Percentiles rank a stretch among this genome's conserved stretches.
Conservation (phyloP, 2,888 invertebrate species). For the Aplocera efformata region DNA sequence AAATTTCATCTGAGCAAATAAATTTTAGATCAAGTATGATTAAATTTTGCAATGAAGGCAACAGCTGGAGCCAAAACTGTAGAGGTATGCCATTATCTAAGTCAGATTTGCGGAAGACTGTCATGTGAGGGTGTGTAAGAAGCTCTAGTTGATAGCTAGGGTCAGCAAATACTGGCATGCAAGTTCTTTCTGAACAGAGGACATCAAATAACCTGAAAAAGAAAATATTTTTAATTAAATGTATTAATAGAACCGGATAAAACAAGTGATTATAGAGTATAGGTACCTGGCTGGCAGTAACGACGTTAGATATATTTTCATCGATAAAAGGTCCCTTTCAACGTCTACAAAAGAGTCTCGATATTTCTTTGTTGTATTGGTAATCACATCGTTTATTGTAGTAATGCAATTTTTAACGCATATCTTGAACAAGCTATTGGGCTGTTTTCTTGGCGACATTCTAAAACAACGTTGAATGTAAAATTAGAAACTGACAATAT, state of each 20-base stretch:
- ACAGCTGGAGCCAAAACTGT: slow-evolving; percentile 61
- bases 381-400: slow-evolving; percentile 63
- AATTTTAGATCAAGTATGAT: slow-evolving; percentile 71
- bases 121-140: slow-evolving; percentile 67
- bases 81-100: slow-evolving; percentile 68
- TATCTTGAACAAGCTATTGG: slow-evolving; percentile 61
- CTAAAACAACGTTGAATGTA: slow-evolving; percentile 8
- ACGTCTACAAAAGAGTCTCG: slow-evolving; percentile 47
- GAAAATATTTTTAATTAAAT: slow-evolving; percentile 13
- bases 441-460: slow-evolving; percentile 74
- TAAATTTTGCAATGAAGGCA: slow-evolving; percentile 59
- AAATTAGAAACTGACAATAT: neutral
- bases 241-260: neutral
- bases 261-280: neutral
- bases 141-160: slow-evolving; percentile 67
- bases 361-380: slow-evolving; percentile 63
- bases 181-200: slow-evolving; percentile 72
- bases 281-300: slow-evolving; percentile 69
- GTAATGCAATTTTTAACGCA: slow-evolving; percentile 63
- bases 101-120: slow-evolving; percentile 70
- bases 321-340: slow-evolving; percentile 52
- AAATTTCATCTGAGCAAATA: slow-evolving; percentile 75
- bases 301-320: slow-evolving; percentile 59
- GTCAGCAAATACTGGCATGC: slow-evolving; percentile 63
- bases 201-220: slow-evolving; percentile 76